These are phyloP conservation scores for Eurytoma adleriae DNA, from an alignment of 2,888 invertebrate genomes.

Conservation along the genomic window DNA sequence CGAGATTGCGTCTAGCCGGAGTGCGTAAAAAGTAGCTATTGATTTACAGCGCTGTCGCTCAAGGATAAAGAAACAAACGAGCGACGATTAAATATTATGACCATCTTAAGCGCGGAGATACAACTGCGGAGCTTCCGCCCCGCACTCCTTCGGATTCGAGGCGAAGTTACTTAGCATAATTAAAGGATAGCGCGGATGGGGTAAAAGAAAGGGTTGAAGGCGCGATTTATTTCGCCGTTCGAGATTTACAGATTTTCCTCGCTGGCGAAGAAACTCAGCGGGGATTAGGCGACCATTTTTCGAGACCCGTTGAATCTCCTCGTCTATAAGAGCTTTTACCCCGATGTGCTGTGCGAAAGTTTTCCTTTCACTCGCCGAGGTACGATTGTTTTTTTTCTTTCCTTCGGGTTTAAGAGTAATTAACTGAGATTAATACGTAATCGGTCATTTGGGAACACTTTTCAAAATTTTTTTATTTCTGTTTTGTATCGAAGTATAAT, in stretches of 20 bases:
- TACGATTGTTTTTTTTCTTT: no score
- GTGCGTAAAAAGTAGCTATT: constrained; percentile 62
- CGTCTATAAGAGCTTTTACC: not conserved
- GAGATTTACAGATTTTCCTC: constrained; percentile 47
- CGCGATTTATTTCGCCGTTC: constrained; percentile 47
- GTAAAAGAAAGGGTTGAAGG: constrained; percentile 1
- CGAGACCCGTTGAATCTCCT: constrained; percentile 7
- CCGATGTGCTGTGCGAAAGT: not conserved
- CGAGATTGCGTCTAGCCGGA: not conserved
- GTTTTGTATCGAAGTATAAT: no score
- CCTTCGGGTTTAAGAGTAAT: no score
- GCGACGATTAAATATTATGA: constrained; percentile 76
- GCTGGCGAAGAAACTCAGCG: constrained; percentile 24
- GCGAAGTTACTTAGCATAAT: constrained; percentile 75
- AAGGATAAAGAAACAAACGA: constrained; percentile 67
- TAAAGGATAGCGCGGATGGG: constrained; percentile 66
- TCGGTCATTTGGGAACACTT: no score
- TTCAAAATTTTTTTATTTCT: no score
- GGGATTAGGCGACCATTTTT: constrained; percentile 26
- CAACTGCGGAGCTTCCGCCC: constrained; percentile 58
- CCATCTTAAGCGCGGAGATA: constrained; percentile 67
- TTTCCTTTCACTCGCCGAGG: no score
- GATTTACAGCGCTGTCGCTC: constrained; percentile 60
- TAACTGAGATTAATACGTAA: no score
- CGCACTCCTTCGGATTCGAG: constrained; percentile 32